Evolutionary conservation across 2,797 vertebrate genomes (phyloP).

Genomic region (Lagorchestes hirsutus): DNA sequence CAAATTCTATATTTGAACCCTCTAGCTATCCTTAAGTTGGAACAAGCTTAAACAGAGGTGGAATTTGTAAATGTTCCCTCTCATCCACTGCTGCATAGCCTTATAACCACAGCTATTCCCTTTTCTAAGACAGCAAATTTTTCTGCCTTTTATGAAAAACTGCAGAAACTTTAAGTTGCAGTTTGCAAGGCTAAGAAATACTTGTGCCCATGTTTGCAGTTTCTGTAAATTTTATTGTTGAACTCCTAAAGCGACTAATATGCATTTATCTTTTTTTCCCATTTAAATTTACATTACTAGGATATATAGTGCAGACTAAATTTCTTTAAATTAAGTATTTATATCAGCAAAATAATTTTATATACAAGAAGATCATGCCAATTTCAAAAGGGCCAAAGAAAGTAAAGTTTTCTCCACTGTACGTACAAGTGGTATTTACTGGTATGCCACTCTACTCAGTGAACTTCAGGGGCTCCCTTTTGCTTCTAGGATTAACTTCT

Average conservation of each 20-base stretch:
- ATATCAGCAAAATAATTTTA: slow-evolving; percentile 60
- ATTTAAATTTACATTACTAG: slow-evolving; percentile 57
- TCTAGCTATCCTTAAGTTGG: neutral
- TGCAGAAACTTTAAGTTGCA: slow-evolving; percentile 48
- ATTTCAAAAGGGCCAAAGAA: slow-evolving; percentile 35
- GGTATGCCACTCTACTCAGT: neutral
- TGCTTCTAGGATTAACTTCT: slow-evolving; percentile 6
- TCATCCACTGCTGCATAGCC: neutral
- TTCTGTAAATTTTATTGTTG: slow-evolving; percentile 71
- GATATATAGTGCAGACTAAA: slow-evolving; percentile 51
- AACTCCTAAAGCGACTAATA: slow-evolving; percentile 69
- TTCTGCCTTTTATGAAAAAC: slow-evolving; percentile 49
- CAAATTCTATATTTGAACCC: neutral
- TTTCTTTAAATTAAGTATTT: slow-evolving; percentile 65
- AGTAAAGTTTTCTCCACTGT: neutral
- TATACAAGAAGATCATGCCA: neutral
- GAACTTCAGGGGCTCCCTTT: neutral
- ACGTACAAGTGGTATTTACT: neutral
- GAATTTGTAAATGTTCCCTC: slow-evolving; percentile 23
- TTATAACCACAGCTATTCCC: neutral
- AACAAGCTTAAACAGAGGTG: neutral
- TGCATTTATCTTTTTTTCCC: slow-evolving; percentile 64
- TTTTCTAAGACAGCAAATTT: slow-evolving; percentile 30
- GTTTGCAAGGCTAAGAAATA: slow-evolving; percentile 44
- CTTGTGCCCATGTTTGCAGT: slow-evolving; percentile 44